phyloP scores from a whole-genome alignment of 2,888 invertebrate genomes.

The Emmelina monodactyla region DNA sequence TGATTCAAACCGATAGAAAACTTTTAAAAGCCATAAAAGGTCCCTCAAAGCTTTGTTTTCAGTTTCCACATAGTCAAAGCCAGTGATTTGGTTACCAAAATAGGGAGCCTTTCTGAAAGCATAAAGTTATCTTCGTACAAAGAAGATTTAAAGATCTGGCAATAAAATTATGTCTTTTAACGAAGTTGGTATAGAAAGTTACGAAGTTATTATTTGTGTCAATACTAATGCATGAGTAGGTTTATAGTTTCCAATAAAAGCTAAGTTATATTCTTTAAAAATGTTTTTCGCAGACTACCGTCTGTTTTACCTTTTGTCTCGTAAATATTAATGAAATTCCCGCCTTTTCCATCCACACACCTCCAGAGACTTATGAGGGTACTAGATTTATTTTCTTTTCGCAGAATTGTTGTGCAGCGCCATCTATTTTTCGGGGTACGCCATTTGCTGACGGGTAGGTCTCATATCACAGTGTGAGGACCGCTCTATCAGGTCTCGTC shows the following conservation, averaged over 20 bases:
- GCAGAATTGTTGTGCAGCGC: slow-evolving; percentile 35
- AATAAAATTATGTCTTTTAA: no score
- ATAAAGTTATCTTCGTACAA: no score
- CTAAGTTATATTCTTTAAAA: no score
- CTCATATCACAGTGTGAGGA: slow-evolving; percentile 33
- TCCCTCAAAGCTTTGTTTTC: slow-evolving; percentile 18
- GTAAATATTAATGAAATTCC: slow-evolving; percentile 38
- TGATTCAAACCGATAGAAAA: no score
- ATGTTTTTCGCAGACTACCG: slow-evolving; percentile 22
- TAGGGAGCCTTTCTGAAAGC: slow-evolving; percentile 15
- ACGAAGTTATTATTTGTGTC: no score
- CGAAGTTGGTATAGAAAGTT: no score
- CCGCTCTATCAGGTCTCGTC: slow-evolving; percentile 18
- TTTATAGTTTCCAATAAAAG: no score
- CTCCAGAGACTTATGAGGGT: slow-evolving; percentile 38
- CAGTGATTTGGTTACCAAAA: slow-evolving; percentile 43
- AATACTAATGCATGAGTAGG: no score
- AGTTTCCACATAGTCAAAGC: slow-evolving; percentile 13
- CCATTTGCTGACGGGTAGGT: slow-evolving; percentile 52
- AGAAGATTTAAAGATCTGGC: no score
- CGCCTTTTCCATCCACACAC: slow-evolving; percentile 28
- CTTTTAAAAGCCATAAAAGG: slow-evolving; percentile 3
- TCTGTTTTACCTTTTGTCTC: slow-evolving; percentile 25
- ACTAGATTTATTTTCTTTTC: slow-evolving; percentile 25
- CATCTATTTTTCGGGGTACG: slow-evolving; percentile 32